Base-by-base conservation (phyloP, 2,113 vertebrate genomes). In the Eulemur rufifrons region DNA sequence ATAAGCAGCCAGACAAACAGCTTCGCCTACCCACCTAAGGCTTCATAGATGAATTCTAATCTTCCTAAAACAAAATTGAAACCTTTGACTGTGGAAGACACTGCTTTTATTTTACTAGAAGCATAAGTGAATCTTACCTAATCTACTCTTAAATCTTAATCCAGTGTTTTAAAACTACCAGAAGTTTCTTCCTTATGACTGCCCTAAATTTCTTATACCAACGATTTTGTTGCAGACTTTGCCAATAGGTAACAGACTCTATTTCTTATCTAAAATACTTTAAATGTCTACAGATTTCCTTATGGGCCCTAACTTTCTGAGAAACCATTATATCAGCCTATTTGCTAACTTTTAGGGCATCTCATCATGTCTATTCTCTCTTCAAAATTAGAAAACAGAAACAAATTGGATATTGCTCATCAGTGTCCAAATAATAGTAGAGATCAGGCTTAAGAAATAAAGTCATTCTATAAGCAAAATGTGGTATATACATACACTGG, bases 141-240 rank as follows among this genome's bases (percentile, higher is more conserved):
- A 74, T 95, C 80, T 54, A 52, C 73, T 42, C 64, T 78, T 93
- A 91, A 91, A 95, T 87, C 77, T 96, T 88, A 93, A 87, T 83
- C 63, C 17, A 83, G 37, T 87, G 34, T 84, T 93, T 96, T 64
- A 82, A 64, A 66, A 64, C 52, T 56, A 89, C 47, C 39, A 88
- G 63, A 73, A 95, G n/a, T 86, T 66, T 78, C 29, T 87, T 90
- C 50, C n/a, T 92, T 47, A 18, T 14, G 34, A 42, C 69, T 93
- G 52, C 42, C 52, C 54, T 52, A 74, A 82, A 61, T 87, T 91
- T 69, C 11, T 56, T 34, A 52, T 50, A 66, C 3, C 5, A 42
- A 23, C 11, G 59, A 66, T 80, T 87, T 80, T 73, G 13, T 59
- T 61, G 21, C 59, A 52, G 63, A 25, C 20, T 52, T 68, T 37